These are phyloP conservation scores for Brachionus calyciflorus DNA, from an alignment of 1,140 invertebrate genomes.

Conservation along the genomic window DNA sequence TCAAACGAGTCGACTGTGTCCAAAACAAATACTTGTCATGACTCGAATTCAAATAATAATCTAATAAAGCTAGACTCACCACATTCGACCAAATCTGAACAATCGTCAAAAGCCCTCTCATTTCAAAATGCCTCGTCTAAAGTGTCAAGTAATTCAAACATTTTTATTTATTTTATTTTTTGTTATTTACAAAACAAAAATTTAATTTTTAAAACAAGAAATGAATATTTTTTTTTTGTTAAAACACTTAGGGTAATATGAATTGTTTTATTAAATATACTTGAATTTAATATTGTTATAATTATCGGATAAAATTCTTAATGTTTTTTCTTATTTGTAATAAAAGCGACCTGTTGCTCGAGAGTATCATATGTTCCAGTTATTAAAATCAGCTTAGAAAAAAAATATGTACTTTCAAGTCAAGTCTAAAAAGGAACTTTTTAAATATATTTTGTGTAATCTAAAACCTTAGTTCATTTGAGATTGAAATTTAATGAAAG, in stretches of 20 bases:
- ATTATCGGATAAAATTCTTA: too few relatives aligned
- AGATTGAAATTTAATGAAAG: not conserved
- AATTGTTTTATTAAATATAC: too few relatives aligned
- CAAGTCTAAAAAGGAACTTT: not conserved
- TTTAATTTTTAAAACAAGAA: not conserved
- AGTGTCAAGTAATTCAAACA: slow-evolving; percentile 25
- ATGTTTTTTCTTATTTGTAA: too few relatives aligned
- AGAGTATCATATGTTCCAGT: not conserved
- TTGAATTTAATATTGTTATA: too few relatives aligned
- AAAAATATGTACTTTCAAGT: not conserved
- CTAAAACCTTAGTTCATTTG: not conserved
- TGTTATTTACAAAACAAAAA: too few relatives aligned
- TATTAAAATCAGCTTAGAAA: not conserved
- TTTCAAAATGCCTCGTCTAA: slow-evolving; percentile 39
- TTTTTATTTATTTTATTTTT: not conserved
- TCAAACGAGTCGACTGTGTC: slow-evolving; percentile 10
- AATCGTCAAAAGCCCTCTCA: slow-evolving; percentile 34
- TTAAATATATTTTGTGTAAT: slow-evolving; percentile 4
- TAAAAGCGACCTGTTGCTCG: too few relatives aligned
- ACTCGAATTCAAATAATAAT: slow-evolving; percentile 15
- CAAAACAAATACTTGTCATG: not conserved
- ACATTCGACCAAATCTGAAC: slow-evolving; percentile 28
- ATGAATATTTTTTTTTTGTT: not conserved
- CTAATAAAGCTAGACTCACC: slow-evolving; percentile 35
- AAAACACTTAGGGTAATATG: too few relatives aligned